Evolutionary conservation across 2,113 vertebrate species (phyloP), one percentile per base, ranked within the genome.

Genomic region (Phylloscopus trochilus): DNA sequence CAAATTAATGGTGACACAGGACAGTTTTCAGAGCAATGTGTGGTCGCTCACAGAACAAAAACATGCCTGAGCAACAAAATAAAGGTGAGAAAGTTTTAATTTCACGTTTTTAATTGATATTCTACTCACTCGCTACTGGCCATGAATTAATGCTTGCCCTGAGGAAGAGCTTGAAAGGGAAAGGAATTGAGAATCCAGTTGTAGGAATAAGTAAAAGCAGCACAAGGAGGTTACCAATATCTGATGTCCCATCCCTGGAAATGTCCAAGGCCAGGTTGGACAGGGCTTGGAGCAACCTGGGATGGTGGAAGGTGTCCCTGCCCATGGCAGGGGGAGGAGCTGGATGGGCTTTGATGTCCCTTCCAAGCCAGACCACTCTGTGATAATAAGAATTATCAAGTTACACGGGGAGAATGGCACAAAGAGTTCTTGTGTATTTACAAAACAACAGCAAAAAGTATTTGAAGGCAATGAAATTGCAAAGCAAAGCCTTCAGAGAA

Each of bases 31-130:
- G 83, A 39, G 3, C 67, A 44, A 7, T 0, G 5, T 49, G 68
- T 8, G 46, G 63, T 7, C 0, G 0, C 70, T 75, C 13, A 5
- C 2, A 3, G 6, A 60, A 39, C n/a, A 23, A 4, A 49, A 44
- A 24, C 9, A 10, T 0, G 0, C 35, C 16, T 52, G 27, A 56
- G 62, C 4, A 31, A 26, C 43, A 56, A 55, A 67, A 22, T 2
- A 5, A 58, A 67, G 55, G 53, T 30, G 44, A 28, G 51, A 24
- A 66, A 39, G 16, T 22, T 41, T 41, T 41, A 41, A 41, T 14
- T 6, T 5, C 59, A 58, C 0, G 0, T 62, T 85, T 85, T 77
- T 53, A 62, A 62, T 4, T 47, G 8, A 49, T 18, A 9, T 35
- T 52, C 56, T 56, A 24, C 47, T 46, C 3, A 3, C 44, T 10